Conservation (phyloP, 2,113 vertebrate species). For the Uria lomvia region DNA sequence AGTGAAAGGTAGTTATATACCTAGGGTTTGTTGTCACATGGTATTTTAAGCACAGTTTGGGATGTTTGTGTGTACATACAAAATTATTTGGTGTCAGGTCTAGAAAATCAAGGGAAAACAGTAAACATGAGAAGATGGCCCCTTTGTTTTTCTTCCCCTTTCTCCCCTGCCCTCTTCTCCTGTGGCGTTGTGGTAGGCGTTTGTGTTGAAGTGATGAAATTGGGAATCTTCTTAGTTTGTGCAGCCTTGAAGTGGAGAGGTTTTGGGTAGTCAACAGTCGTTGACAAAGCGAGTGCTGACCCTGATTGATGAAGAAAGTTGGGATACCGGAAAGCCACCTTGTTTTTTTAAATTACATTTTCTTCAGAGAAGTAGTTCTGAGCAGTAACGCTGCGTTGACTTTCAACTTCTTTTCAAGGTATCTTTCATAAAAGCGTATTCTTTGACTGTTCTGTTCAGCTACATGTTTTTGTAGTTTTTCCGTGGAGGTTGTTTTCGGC, state of each 20-base stretch:
- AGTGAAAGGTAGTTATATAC: background rate
- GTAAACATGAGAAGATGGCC: rapidly evolving
- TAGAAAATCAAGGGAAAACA: background rate
- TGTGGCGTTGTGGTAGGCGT: background rate
- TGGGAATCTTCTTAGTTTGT: background rate
- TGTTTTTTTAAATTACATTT: background rate
- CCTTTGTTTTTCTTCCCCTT: background rate
- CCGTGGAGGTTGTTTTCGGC: background rate
- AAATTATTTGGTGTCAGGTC: background rate
- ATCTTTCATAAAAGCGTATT: background rate
- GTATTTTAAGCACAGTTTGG: background rate
- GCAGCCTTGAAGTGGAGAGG: background rate
- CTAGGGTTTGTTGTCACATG: rapidly evolving
- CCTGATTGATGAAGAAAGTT: background rate
- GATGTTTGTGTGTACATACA: rapidly evolving
- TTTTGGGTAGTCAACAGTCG: no score
- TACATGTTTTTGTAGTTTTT: background rate
- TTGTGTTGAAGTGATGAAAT: background rate
- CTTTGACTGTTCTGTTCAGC: background rate
- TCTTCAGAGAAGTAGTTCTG: background rate
- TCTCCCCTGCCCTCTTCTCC: background rate
- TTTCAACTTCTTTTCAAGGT: background rate
- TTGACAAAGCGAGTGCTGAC: background rate
- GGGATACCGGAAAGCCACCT: no score
- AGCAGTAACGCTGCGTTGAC: background rate